Evolutionary conservation across 2,113 vertebrate species (phyloP).

Genomic region (Pongo abelii): DNA sequence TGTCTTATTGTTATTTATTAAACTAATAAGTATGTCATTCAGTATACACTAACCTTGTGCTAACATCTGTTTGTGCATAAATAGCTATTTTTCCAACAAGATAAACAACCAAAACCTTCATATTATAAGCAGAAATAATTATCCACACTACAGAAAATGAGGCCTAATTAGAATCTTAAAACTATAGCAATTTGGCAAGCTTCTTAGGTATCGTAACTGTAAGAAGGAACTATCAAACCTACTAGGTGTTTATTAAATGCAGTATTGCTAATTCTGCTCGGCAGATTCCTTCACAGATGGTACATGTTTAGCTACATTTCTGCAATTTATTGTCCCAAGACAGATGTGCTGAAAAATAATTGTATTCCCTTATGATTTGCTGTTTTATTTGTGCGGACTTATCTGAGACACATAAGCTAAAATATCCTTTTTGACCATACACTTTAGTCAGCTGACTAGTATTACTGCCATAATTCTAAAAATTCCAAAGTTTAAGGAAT

Average conservation of each 20-base stretch:
- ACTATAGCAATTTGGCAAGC: constrained; percentile 44
- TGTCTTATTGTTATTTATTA: constrained; percentile 68
- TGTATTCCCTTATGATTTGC: constrained; percentile 25
- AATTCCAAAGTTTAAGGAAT: not conserved
- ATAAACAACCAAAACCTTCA: constrained; percentile 23
- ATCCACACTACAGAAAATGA: not conserved
- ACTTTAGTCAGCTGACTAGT: constrained; percentile 14
- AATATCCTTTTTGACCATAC: not conserved
- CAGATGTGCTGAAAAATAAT: constrained; percentile 59
- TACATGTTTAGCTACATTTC: constrained; percentile 63
- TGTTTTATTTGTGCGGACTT: constrained; percentile 63
- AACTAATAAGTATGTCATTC: constrained; percentile 65
- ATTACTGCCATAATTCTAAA: not conserved
- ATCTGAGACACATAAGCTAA: constrained; percentile 33
- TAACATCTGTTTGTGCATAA: constrained; percentile 75
- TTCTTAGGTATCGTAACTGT: constrained; percentile 53
- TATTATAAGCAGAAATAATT: constrained; percentile 38
- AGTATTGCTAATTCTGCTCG: constrained; percentile 42
- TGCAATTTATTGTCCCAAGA: constrained; percentile 63
- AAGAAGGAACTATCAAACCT: constrained; percentile 37
- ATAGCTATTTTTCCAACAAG: constrained; percentile 44
- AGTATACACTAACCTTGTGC: not conserved
- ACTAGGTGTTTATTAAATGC: not conserved
- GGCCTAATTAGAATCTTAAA: not conserved
- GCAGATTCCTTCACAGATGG: constrained; percentile 69